Percentiles rank a stretch among this genome's conserved stretches.
These are phyloP conservation scores for Scopus umbretta DNA, from an alignment of 2,113 vertebrate species.

Conservation along the genomic window DNA sequence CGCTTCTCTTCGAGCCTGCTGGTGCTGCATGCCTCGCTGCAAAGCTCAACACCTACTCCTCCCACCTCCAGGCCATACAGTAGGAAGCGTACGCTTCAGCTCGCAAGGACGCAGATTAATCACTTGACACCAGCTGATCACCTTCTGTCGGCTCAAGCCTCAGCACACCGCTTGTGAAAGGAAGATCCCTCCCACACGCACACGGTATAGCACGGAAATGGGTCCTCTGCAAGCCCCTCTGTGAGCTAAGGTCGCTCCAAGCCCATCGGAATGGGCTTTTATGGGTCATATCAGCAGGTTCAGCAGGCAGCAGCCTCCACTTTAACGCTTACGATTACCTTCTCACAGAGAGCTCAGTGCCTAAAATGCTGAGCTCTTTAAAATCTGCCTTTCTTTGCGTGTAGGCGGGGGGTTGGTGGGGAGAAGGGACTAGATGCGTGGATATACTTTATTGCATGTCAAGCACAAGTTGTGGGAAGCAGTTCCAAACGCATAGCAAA, in stretches of 20 bases:
- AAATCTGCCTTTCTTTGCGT: not conserved
- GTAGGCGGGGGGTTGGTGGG: not conserved
- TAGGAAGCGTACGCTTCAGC: not conserved
- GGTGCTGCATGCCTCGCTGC: rapidly evolving
- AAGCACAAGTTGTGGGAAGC: conserved; percentile 6
- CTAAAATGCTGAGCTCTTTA: not conserved
- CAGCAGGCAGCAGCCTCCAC: not conserved
- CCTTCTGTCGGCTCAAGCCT: not conserved
- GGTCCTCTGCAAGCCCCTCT: not conserved
- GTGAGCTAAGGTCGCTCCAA: not conserved
- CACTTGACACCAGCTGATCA: rapidly evolving
- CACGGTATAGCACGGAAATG: rapidly evolving
- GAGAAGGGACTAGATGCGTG: not conserved
- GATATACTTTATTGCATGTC: not conserved
- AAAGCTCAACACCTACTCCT: not conserved
- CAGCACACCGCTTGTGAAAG: not conserved
- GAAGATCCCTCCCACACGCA: rapidly evolving
- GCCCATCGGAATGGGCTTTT: not conserved
- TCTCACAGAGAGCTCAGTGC: not conserved
- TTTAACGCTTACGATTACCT: not conserved
- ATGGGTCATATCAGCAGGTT: not conserved
- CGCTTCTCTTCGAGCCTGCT: not conserved
- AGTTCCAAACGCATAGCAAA: not conserved
- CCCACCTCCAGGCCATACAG: not conserved
- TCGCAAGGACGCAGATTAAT: not conserved